Evolutionary conservation across 2,113 vertebrate species (phyloP), one percentile per base, ranked within the genome.

Genomic region (Psittacus erithacus): DNA sequence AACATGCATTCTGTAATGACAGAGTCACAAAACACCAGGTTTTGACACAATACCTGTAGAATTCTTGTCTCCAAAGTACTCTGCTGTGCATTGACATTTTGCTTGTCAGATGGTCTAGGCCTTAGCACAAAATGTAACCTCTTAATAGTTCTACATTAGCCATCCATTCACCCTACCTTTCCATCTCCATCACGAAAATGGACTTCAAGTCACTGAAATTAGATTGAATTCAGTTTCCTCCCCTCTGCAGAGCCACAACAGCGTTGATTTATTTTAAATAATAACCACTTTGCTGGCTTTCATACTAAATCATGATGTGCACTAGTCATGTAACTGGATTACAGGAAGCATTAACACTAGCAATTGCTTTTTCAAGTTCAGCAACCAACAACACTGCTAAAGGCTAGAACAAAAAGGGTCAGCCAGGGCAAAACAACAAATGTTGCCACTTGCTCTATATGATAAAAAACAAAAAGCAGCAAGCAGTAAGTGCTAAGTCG

Each of bases 241-340:
- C 52, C 27, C 60, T 96, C 82, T 86, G 74, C 82, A 94, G 86
- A 94, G 71, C 64, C 6, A 8, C 91, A 59, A 63, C 46, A 86
- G 52, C 16, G 29, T 10, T 84, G 53, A 93, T 95, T 93, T 96
- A 89, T 91, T 90, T 80, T 17, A 84, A 96, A 86, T 95, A 95
- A 78, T 59, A 91, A 85, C 35, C 27, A 12, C 3, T 3, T 92
- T 50, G 35, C 70, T 59, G 68, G 41, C 92, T 97, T 96, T 95
- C 81, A 50, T 92, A 64, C 50, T 92, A 93, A 97, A 95, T 96
- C 85, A 93, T 33, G 33, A 39, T 29, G 49, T 46, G 47, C 53
- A 59, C 86, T 52, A 70, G 80, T 77, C 91, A 89, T 28, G 17
- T 83, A 96, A 97, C 59, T 86, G 50, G 64, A 93, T 94, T 96